Percentiles rank a stretch among this genome's conserved stretches.
Evolutionary conservation across 1,140 invertebrate species (phyloP).

Genomic region (Antheraea pernyi): DNA sequence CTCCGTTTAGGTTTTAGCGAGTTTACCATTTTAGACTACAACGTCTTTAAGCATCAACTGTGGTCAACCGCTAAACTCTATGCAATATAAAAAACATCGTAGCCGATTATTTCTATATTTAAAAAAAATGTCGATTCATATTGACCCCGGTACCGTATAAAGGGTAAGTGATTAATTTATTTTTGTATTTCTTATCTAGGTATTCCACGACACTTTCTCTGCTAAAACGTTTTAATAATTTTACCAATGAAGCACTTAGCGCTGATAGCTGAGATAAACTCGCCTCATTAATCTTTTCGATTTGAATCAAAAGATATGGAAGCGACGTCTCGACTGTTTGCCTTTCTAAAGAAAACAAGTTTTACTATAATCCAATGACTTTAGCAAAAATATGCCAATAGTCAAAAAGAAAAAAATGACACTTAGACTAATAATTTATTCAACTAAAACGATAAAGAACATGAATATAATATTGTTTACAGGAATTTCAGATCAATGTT

Average conservation of each 20-base stretch:
- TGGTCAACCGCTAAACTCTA: too few relatives aligned
- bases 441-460: too few relatives aligned
- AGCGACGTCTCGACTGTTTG: neutral
- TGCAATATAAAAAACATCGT: too few relatives aligned
- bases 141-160: neutral
- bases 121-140: constrained; percentile 1
- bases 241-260: constrained; percentile 1
- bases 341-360: neutral
- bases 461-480: too few relatives aligned
- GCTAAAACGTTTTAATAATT: neutral
- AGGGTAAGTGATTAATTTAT: neutral
- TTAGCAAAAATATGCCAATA: neutral
- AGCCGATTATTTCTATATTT: neutral
- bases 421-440: too few relatives aligned
- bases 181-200: neutral
- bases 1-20: too few relatives aligned
- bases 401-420: too few relatives aligned
- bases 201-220: neutral
- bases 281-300: neutral
- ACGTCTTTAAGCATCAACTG: too few relatives aligned
- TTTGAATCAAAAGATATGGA: neutral
- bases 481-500: too few relatives aligned
- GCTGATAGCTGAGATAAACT: constrained; percentile 2
- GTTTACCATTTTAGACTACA: too few relatives aligned
- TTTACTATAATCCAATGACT: neutral